These are phyloP conservation scores for Xylocampa areola DNA, from an alignment of 2,888 invertebrate genomes.

Conservation along the genomic window DNA sequence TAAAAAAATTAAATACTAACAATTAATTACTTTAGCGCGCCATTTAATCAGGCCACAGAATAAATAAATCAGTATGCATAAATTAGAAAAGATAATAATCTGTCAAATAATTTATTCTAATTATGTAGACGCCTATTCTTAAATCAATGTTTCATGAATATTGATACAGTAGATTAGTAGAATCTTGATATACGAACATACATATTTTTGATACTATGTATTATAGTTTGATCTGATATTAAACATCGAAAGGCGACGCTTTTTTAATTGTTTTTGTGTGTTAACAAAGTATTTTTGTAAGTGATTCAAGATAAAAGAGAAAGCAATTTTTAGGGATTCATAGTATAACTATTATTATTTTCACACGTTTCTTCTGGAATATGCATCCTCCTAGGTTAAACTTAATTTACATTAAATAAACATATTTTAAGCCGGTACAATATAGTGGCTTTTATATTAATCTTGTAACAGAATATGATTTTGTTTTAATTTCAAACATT, in stretches of 20 bases:
- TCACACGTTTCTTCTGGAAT: too few species aligned
- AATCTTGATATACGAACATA: conserved; percentile 42
- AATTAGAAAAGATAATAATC: conserved; percentile 43
- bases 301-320: conserved; percentile 20
- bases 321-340: too few species aligned
- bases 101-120: conserved; percentile 42
- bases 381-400: too few species aligned
- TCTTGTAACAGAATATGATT: too few species aligned
- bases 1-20: conserved; percentile 6
- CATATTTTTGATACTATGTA: conserved; percentile 15
- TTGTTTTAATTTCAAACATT: too few species aligned
- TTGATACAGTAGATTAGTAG: conserved; percentile 35
- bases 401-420: too few species aligned
- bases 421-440: too few species aligned
- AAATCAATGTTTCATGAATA: conserved; percentile 43
- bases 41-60: conserved; percentile 37
- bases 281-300: conserved; percentile 39
- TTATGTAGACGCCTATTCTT: conserved; percentile 35
- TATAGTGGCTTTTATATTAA: too few species aligned
- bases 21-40: conserved; percentile 21
- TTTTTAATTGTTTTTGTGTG: conserved; percentile 51
- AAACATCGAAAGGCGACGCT: conserved; percentile 38
- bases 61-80: conserved; percentile 40
- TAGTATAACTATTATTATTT: too few species aligned
- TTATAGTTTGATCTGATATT: conserved; percentile 28